Evolutionary conservation across 2,113 vertebrate species (phyloP), one percentile per base, ranked within the genome.

Genomic region (Brachyistius frenatus): DNA sequence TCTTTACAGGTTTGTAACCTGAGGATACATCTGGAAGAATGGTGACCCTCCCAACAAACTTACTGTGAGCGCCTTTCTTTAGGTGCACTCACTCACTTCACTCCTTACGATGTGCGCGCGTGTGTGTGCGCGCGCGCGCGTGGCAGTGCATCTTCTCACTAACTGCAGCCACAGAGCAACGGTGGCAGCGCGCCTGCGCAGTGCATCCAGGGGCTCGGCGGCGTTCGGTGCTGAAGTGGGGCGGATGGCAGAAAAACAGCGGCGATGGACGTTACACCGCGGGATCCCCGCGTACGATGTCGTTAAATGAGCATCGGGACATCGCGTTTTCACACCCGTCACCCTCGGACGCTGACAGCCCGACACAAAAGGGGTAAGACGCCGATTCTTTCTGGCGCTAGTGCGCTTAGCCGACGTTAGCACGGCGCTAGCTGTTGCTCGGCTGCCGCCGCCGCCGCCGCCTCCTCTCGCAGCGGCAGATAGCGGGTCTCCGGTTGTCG

Each of bases 221-320:
- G 93, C 87, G 93, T 90, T 95, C 92, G 95, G 94, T 95, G 94
- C 94, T 95, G 95, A 95, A 95, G 94, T 94, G 94, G 95, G 94
- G 95, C 94, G 95, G 94, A 95, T 95, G 94, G 93, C 91, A 92
- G 93, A 89, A 92, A 88, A 93, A 91, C 91, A 90, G 90, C 92
- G 81, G 91, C 91, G 93, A 94, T 94, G 94, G 94, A 94, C 90
- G 73, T 91, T 91, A 90, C 83, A 91, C 90, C 83, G 85, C 92
- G 50, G 90, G 91, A 91, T 91, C 89, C 66, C 80, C 86, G 31
- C 81, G 69, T 72, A 87, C 75, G 41, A 88, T 90, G 91, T 75
- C 88, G 76, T 80, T 90, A 84, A 80, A 73, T 31, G 30, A 78
- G 72, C 86, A 78, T 80, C 83, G 83, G 80, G 37, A 67, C 80